Evolutionary conservation across 1,140 invertebrate genomes (phyloP).

Genomic region (Camponotus vicinus): DNA sequence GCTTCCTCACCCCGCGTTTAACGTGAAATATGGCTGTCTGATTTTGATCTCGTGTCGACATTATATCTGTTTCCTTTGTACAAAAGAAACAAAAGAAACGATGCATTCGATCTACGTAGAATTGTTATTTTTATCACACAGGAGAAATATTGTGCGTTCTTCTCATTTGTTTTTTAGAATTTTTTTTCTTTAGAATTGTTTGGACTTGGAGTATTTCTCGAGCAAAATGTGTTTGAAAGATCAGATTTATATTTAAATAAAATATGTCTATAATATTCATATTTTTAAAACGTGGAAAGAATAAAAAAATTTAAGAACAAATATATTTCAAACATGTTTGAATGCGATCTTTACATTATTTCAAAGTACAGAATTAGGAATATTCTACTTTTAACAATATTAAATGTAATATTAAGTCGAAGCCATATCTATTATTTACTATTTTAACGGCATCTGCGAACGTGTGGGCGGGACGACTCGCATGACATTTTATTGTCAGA

Average conservation of each 20-base stretch:
- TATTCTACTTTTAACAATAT: not conserved
- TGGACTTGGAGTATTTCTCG: too few species aligned
- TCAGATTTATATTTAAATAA: too few species aligned
- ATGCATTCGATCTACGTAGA: not conserved
- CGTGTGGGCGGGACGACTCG: not conserved
- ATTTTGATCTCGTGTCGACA: not conserved
- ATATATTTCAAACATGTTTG: not conserved
- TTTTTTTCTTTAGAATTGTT: too few species aligned
- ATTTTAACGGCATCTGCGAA: not conserved
- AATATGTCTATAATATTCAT: not conserved
- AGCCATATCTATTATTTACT: not conserved
- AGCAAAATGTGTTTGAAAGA: too few species aligned
- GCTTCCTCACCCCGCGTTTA: not conserved
- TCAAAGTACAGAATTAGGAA: not conserved
- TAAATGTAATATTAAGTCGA: not conserved
- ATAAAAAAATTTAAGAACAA: not conserved
- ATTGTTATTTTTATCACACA: too few species aligned
- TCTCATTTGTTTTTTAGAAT: too few species aligned
- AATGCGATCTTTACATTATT: constrained; percentile 4
- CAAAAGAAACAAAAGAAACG: not conserved
- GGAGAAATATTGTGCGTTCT: too few species aligned
- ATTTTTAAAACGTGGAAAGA: not conserved
- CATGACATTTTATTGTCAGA: not conserved
- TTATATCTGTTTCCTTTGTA: too few species aligned
- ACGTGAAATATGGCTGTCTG: not conserved